Conservation (phyloP, 2,888 invertebrate species). For the Agriopis aurantiaria region DNA sequence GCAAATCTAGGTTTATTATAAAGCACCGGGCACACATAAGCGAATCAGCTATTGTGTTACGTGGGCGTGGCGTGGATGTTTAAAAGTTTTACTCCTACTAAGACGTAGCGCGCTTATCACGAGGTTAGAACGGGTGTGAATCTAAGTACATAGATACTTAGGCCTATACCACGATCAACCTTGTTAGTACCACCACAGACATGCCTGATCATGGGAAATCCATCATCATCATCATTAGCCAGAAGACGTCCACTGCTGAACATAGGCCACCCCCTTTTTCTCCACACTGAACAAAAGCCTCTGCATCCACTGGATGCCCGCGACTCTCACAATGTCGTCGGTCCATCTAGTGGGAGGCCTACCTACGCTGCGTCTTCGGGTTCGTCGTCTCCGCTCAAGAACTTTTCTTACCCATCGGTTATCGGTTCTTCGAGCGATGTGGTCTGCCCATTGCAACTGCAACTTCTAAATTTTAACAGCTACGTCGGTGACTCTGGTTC, state of each 20-base stretch:
- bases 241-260: no score
- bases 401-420: no score
- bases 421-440: no score
- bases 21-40: conserved; percentile 7
- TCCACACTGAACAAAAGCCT: not conserved
- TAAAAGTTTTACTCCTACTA: not conserved
- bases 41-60: not conserved
- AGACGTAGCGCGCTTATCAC: not conserved
- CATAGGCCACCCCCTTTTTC: not conserved
- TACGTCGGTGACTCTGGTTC: no score
- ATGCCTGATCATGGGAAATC: not conserved
- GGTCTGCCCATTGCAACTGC: no score
- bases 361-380: no score
- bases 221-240: no score
- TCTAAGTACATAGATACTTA: not conserved
- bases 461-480: no score
- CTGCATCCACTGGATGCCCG: not conserved
- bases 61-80: not conserved
- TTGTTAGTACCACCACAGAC: not conserved
- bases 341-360: no score
- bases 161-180: not conserved
- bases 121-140: not conserved
- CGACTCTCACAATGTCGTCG: no score
- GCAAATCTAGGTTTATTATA: conserved; percentile 51
- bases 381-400: no score